Conservation (phyloP, 1,140 invertebrate species). For the Sycobia sp. region DNA sequence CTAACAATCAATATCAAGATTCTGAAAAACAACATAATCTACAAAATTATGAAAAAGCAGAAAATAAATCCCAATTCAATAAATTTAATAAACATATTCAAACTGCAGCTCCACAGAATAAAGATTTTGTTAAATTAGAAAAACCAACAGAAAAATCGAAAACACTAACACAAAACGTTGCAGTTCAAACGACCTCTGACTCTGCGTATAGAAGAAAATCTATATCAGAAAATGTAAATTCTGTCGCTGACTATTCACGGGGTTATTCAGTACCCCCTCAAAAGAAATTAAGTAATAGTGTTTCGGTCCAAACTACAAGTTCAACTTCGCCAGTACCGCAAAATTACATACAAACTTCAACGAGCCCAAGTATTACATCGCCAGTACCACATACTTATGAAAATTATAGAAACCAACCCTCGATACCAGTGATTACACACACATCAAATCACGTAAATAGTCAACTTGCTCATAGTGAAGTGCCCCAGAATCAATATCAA, state of each 20-base stretch:
- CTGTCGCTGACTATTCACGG: not conserved
- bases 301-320: conserved; percentile 43
- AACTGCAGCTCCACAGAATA: not conserved
- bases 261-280: not conserved
- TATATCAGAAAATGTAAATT: too few relatives aligned
- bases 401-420: not conserved
- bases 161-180: conserved; percentile 29
- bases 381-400: not conserved
- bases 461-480: not conserved
- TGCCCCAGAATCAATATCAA: not conserved
- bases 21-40: not conserved
- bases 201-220: not conserved
- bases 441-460: not conserved
- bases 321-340: not conserved
- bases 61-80: not conserved
- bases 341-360: not conserved
- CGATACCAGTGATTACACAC: not conserved
- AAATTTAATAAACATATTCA: not conserved
- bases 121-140: not conserved
- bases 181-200: conserved; percentile 26
- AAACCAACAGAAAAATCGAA: not conserved
- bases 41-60: not conserved
- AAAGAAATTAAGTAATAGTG: conserved; percentile 36
- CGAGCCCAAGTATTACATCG: not conserved
- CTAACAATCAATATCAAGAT: not conserved